Evolutionary conservation across 2,113 vertebrate genomes (phyloP), one percentile per base, ranked within the genome.

Genomic region (Psettodes erumei): DNA sequence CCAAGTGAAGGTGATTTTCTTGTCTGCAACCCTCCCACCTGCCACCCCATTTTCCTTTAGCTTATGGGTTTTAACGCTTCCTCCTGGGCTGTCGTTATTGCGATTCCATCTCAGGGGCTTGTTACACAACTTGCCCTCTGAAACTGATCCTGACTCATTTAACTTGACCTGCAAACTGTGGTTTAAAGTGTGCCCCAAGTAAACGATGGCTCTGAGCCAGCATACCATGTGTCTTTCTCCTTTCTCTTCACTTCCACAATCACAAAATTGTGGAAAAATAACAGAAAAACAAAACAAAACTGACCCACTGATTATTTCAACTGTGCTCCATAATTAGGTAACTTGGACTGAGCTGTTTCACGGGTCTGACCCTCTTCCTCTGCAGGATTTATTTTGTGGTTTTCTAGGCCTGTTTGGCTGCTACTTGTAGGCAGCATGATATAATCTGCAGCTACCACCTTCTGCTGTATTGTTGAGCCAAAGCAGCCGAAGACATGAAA

Each of bases 1-100:
- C 60, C 59, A 53, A 64, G 81, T 70, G 71, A 55, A 65, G 62
- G 45, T 71, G 37, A 77, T 85, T 92, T 88, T 84, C 63, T 77
- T 60, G 65, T 85, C 70, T 80, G 67, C 66, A 81, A 64, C 65
- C 78, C 47, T 50, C 55, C n/a, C 56, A 23, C 35, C 48, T 83
- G n/a, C n/a, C n/a, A n/a, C n/a, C n/a, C n/a, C n/a, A 51, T 75
- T 76, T 69, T 83, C 33, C 33, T 73, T 86, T 79, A 48, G 33
- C 59, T 77, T 74, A 50, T 19, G 69, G 21, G 56, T 75, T n/a
- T 87, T 81, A 64, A 81, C 48, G 27, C 71, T 75, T 79, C 83
- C 81, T 81, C 65, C 32, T 60, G 43, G 54, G 71, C 71, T 21
- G 59, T 64, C 65, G 74, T 63, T 42, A 69, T 61, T 69, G n/a